Evolutionary conservation across 2,797 vertebrate species (phyloP), one percentile per base, ranked within the genome.

Genomic region (Lacerta bilineata): DNA sequence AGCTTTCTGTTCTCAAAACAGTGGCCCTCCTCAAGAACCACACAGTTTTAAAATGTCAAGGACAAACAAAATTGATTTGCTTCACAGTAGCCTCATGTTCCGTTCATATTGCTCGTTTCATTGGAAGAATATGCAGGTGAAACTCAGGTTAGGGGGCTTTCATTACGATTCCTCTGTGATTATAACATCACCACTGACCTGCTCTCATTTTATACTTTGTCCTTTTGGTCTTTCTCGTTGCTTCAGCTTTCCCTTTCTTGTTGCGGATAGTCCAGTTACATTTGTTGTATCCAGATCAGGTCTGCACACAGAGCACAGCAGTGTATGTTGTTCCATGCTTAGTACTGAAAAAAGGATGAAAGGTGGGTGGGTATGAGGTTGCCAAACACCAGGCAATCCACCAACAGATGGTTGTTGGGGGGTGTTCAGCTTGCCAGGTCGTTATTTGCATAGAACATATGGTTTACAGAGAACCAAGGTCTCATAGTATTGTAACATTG

Each of bases 1-100:
- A 39, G 5, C 5, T 11, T 33, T 43, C 5, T 68, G 27, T 76
- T 39, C 41, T 25, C 29, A 68, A 46, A 68, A 68, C 20, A 69
- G 29, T 33, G 18, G 15, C 29, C 8, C 8, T 71, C 27, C 64
- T 41, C 55, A 7, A 39, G 33, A 39, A 59, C 13, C 66, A 23
- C n/a, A 3, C 75, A 9, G 75, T 68, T 86, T n/a, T 68, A 8
- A 86, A 66, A 86, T 86, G 61, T 86, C 75, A 86, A 80, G 66
- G 77, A 7, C 43, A 71, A 55, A 80, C 25, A 39, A 61, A 23
- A 80, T 87, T 80, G 64, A 46, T 86, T 79, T 68, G 43, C 43
- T 78, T 55, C 64, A 15, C 20, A 69, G 75, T 55, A 50, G 39
- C 39, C 72, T 23, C 36, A 8, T 66, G 55, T 2, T 29, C 29